Base-by-base conservation (phyloP, 2,113 vertebrate species). In the Onychorhynchus coronatus region DNA sequence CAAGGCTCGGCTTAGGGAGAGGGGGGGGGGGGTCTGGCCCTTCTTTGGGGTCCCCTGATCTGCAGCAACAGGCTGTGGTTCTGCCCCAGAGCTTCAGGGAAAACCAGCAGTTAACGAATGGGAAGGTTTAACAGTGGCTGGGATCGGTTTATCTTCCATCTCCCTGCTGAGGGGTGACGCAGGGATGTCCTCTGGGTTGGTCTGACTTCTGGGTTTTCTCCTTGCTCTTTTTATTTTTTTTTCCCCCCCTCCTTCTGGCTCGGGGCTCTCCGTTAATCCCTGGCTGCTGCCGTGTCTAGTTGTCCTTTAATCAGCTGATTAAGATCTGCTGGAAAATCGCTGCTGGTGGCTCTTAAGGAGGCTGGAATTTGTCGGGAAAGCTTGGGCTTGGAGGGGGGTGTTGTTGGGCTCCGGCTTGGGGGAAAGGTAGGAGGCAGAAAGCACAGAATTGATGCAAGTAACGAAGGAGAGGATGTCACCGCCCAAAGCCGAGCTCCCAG, bases 381-480 rank as follows among this genome's bases (percentile, higher is more conserved):
- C 10, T 55, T 8, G 74, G 33, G 61, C 37, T 53, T 53, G 81
- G 68, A 52, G n/a, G 35, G 67, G 14, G 49, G 56, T 7, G 20
- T 7, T 9, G 50, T 9, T 30, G 61, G 35, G 5, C 23, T 37
- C 33, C 22, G 7, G 47, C 35, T 1, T 3, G 47, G 67, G 3
- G 12, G n/a, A 9, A 7, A 63, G 25, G 37, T 25, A 66, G 41
- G 59, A 22, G 41, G 55, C 8, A 13, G 16, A 41, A 50, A 42
- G 61, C 30, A 6, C 23, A 12, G n/a, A 14, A 9, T 27, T 12
- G 4, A 30, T 30, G 0, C 5, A 6, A 28, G 14, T 4, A 5
- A 8, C 5, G 33, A 39, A 6, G 0, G 20, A 23, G 67, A 9
- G 33, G 66, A 5, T 23, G 12, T 12, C 1, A 5, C 52, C 12